These are phyloP conservation scores for Corvus hawaiiensis DNA, from an alignment of 2,113 vertebrate species.

Conservation along the genomic window DNA sequence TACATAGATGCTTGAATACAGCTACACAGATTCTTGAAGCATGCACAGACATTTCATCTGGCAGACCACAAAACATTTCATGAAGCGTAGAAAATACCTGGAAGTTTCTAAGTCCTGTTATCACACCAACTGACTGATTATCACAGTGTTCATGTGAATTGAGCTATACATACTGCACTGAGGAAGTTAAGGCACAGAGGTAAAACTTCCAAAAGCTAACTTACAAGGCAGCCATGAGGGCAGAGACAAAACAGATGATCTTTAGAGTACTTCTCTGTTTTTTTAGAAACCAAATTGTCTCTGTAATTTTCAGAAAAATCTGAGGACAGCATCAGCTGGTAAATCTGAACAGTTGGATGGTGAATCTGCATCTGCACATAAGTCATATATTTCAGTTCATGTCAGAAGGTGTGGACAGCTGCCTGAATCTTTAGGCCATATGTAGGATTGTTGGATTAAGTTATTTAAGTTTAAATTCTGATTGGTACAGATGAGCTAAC, in stretches of 20 bases:
- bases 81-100: not conserved
- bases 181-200: not conserved
- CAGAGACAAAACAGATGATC: not conserved
- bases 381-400: not conserved
- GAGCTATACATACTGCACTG: not conserved
- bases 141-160: not conserved
- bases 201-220: not conserved
- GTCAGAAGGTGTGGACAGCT: not conserved
- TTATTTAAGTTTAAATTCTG: not conserved
- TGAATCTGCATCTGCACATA: not conserved
- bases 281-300: not conserved
- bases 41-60: not conserved
- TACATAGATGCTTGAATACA: not conserved
- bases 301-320: not conserved
- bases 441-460: not conserved
- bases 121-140: not conserved
- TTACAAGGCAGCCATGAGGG: rapidly evolving
- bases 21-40: not conserved
- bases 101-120: not conserved
- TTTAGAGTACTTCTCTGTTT: not conserved
- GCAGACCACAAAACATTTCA: not conserved
- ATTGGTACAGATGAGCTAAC: not conserved
- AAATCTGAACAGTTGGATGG: not conserved
- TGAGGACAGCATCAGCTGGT: not conserved
- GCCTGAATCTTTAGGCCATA: not conserved